Evolutionary conservation across 1,140 invertebrate species (phyloP).

Genomic region (Probaryconus sp.): DNA sequence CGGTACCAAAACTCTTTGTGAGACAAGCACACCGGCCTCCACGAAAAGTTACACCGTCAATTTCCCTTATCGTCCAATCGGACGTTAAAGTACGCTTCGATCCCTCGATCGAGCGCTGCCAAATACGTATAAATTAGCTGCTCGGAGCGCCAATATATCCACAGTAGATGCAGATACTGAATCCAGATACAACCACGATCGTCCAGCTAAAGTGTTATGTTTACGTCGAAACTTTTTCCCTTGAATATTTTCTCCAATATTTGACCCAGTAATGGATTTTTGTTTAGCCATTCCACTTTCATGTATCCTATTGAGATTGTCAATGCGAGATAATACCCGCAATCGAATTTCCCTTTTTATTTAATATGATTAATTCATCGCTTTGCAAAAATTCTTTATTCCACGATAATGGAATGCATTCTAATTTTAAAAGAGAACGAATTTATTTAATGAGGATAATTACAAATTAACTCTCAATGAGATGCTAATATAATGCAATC

Average conservation of each 20-base stretch:
- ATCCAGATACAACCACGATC: slow-evolving; percentile 35
- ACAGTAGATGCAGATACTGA: slow-evolving; percentile 46
- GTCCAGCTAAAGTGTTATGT: slow-evolving; percentile 48
- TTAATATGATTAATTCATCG: background rate
- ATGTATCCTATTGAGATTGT: too few species aligned
- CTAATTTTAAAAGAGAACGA: too few species aligned
- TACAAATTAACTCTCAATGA: too few species aligned
- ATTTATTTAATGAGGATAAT: too few species aligned
- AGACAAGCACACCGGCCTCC: slow-evolving; percentile 56
- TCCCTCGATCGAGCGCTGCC: slow-evolving; percentile 47
- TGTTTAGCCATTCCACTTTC: background rate
- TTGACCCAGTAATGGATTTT: background rate
- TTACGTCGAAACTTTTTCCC: slow-evolving; percentile 24
- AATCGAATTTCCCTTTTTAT: background rate
- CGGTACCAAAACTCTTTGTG: slow-evolving; percentile 41
- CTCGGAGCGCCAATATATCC: slow-evolving; percentile 46
- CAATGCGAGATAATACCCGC: too few species aligned
- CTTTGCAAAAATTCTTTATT: too few species aligned
- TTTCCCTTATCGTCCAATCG: slow-evolving; percentile 60
- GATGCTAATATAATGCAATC: too few species aligned
- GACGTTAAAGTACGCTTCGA: slow-evolving; percentile 55
- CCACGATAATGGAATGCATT: too few species aligned
- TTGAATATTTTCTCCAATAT: background rate
- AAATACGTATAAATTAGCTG: slow-evolving; percentile 52
- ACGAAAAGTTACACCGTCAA: slow-evolving; percentile 60